These are phyloP conservation scores for Macropus fuliginosus DNA, from an alignment of 2,797 vertebrate genomes.

Conservation along the genomic window DNA sequence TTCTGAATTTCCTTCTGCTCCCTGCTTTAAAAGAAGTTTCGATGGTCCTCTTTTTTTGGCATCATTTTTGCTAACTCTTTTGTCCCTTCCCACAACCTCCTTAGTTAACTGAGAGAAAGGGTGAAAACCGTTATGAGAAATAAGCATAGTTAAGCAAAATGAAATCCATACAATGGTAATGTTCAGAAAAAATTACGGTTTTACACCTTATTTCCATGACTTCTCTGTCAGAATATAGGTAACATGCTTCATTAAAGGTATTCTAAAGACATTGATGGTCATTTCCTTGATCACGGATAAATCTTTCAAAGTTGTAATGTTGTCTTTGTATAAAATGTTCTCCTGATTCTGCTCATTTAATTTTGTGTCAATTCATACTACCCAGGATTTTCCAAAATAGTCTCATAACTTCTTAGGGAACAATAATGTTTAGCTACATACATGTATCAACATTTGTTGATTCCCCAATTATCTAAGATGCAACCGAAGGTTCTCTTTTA, in stretches of 20 bases:
- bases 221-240: neutral
- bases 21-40: neutral
- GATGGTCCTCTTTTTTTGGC: neutral
- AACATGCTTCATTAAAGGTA: neutral
- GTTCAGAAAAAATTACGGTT: neutral
- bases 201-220: neutral
- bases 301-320: neutral
- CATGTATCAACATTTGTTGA: neutral
- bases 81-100: neutral
- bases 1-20: neutral
- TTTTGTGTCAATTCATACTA: neutral
- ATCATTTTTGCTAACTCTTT: neutral
- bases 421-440: neutral
- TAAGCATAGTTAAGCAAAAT: neutral
- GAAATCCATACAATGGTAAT: neutral
- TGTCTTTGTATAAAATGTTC: neutral
- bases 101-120: neutral
- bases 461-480: neutral
- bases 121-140: neutral
- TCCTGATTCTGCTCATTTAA: neutral
- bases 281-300: neutral
- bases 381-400: neutral
- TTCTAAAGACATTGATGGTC: neutral
- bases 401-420: neutral
- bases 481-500: neutral